phyloP scores from a whole-genome alignment of 2,797 vertebrate genomes.

The Characodon lateralis region DNA sequence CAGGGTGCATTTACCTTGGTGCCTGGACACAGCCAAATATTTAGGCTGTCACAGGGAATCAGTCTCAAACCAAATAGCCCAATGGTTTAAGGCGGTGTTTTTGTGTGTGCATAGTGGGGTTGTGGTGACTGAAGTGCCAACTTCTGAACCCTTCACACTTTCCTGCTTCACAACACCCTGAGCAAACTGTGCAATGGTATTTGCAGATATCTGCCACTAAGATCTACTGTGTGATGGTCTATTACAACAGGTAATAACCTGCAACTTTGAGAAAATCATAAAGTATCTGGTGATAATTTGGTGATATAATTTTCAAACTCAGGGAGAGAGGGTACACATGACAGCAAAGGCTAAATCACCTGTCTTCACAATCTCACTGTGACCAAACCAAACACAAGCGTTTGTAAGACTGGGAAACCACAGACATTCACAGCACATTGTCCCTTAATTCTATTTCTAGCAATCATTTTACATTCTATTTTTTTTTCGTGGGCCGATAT shows the following conservation, averaged over 20 bases:
- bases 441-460: constrained; percentile 6
- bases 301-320: neutral
- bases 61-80: constrained; percentile 72
- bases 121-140: constrained; percentile 70
- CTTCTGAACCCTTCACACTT: constrained; percentile 44
- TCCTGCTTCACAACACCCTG: constrained; percentile 34
- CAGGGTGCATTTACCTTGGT: constrained; percentile 76
- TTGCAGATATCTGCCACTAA: neutral
- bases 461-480: constrained; percentile 10
- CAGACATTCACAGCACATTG: constrained; percentile 9
- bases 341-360: neutral
- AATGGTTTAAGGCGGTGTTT: constrained; percentile 39
- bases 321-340: neutral
- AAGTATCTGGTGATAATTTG: neutral
- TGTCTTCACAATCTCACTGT: constrained; percentile 16
- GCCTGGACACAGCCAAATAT: constrained; percentile 77
- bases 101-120: constrained; percentile 32
- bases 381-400: constrained; percentile 1
- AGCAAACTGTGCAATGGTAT: constrained; percentile 37
- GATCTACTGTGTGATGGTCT: neutral
- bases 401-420: constrained; percentile 7
- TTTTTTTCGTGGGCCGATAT: neutral
- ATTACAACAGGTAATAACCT: neutral
- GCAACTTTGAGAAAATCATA: neutral
- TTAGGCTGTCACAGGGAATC: constrained; percentile 78